Conservation (phyloP, 1,140 invertebrate genomes). For the Armadillidium nasatum region DNA sequence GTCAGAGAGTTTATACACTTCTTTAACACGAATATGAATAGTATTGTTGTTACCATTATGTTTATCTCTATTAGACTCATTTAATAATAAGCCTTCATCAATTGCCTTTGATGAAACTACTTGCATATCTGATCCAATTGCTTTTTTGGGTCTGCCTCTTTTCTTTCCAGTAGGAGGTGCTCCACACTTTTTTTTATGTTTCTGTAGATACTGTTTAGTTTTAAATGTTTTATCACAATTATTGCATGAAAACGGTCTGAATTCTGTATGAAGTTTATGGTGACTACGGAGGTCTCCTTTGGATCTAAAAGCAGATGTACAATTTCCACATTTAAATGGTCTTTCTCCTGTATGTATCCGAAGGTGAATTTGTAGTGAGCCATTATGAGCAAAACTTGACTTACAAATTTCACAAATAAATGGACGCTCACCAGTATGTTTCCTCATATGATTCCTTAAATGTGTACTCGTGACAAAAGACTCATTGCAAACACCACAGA, state of each 20-base stretch:
- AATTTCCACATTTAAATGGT: conserved; percentile 39
- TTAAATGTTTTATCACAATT: conserved; percentile 41
- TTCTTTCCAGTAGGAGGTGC: conserved; percentile 39
- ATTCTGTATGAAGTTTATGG: conserved; percentile 40
- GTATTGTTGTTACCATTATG: no score
- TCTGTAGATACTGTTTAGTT: conserved; percentile 44
- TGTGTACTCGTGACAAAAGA: conserved; percentile 50
- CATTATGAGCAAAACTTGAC: conserved; percentile 40
- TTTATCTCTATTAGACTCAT: no score
- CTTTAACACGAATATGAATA: neutral
- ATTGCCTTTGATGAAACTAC: no score
- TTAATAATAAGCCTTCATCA: no score
- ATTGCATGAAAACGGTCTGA: conserved; percentile 35
- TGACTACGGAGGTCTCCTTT: conserved; percentile 41
- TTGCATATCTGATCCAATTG: neutral
- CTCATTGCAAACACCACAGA: conserved; percentile 51
- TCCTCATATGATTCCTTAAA: conserved; percentile 52
- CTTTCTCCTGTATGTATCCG: conserved; percentile 42
- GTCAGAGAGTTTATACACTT: neutral
- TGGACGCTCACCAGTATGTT: conserved; percentile 52
- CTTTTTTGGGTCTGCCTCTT: conserved; percentile 27
- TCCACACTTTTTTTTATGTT: conserved; percentile 42
- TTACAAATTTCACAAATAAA: conserved; percentile 46
- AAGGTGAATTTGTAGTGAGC: conserved; percentile 38
- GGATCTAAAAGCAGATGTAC: conserved; percentile 39